A percentile compares a stretch with the other conserved stretches of the same genome.
phyloP scores from a whole-genome alignment of 2,113 vertebrate species.

The Odontesthes bonariensis region DNA sequence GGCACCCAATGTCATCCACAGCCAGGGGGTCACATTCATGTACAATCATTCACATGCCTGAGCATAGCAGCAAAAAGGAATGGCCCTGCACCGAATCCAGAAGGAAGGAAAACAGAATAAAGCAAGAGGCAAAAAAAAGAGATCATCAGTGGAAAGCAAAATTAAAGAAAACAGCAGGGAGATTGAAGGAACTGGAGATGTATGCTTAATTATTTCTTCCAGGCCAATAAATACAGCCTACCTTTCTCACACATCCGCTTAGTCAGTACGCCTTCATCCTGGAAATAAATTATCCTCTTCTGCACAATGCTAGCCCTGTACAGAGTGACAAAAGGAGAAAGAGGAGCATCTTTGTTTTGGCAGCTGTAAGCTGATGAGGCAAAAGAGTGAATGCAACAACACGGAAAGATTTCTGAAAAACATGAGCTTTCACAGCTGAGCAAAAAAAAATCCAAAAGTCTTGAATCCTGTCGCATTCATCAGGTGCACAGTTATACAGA shows the following conservation, averaged over 20 bases:
- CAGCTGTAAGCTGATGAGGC: background rate
- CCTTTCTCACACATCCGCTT: slow-evolving; percentile 97
- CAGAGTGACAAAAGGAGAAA: slow-evolving; percentile 31
- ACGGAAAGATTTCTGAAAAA: slow-evolving; percentile 3
- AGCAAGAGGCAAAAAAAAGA: slow-evolving; percentile 18
- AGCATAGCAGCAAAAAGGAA: slow-evolving; percentile 27
- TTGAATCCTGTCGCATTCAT: slow-evolving; percentile 19
- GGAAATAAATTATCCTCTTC: slow-evolving; percentile 97
- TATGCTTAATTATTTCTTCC: slow-evolving; percentile 24
- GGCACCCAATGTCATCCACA: slow-evolving; percentile 59
- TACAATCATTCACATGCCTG: slow-evolving; percentile 53
- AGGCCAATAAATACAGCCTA: slow-evolving; percentile 70
- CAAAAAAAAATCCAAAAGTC: background rate
- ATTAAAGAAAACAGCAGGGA: slow-evolving; percentile 12
- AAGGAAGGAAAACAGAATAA: slow-evolving; percentile 28
- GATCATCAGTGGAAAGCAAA: slow-evolving; percentile 12
- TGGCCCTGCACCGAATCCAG: slow-evolving; percentile 32
- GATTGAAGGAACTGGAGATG: slow-evolving; percentile 28
- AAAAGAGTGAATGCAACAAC: background rate
- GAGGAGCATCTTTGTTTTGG: slow-evolving; percentile 6
- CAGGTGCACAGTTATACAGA: slow-evolving; percentile 35
- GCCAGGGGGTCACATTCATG: slow-evolving; percentile 45
- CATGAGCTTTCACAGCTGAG: background rate
- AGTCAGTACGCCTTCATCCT: slow-evolving; percentile 96
- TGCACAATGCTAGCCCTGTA: slow-evolving; percentile 96